Conservation (phyloP, 92 coral and sea anemone genomes). For the Parazoanthus darwini region DNA sequence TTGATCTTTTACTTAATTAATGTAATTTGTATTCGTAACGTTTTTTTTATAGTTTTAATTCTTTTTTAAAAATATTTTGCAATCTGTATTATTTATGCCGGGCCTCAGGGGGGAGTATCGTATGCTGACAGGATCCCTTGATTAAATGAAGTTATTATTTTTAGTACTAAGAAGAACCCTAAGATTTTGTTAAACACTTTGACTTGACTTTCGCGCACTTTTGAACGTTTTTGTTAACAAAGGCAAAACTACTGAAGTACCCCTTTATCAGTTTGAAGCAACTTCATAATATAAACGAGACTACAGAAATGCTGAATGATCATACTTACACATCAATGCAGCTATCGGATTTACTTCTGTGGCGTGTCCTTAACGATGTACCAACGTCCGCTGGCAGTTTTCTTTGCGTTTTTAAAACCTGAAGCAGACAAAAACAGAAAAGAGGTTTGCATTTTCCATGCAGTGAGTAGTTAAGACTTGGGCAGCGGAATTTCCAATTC, state of each 20-base stretch:
- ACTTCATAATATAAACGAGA: neutral
- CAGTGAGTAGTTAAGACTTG: neutral
- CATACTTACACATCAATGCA: slow-evolving; percentile 40
- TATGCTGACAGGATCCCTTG: neutral
- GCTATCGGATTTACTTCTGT: slow-evolving; percentile 56
- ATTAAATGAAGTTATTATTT: too few species aligned
- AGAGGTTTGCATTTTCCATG: neutral
- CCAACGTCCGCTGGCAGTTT: neutral
- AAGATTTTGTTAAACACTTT: too few species aligned
- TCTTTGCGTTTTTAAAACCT: neutral
- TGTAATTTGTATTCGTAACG: neutral
- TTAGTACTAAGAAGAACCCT: neutral
- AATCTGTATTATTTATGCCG: neutral
- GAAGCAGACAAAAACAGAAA: neutral
- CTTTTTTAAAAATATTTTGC: neutral
- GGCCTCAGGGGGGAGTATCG: neutral
- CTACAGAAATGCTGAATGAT: neutral
- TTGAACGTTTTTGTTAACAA: neutral
- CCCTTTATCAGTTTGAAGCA: too few species aligned
- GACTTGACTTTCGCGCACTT: neutral
- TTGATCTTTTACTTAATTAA: too few species aligned
- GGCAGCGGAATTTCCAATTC: too few species aligned
- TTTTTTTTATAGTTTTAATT: neutral
- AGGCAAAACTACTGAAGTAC: too few species aligned
- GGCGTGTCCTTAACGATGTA: neutral